Base-by-base conservation (phyloP, 2,888 invertebrate genomes). In the Heliconius cydno region DNA sequence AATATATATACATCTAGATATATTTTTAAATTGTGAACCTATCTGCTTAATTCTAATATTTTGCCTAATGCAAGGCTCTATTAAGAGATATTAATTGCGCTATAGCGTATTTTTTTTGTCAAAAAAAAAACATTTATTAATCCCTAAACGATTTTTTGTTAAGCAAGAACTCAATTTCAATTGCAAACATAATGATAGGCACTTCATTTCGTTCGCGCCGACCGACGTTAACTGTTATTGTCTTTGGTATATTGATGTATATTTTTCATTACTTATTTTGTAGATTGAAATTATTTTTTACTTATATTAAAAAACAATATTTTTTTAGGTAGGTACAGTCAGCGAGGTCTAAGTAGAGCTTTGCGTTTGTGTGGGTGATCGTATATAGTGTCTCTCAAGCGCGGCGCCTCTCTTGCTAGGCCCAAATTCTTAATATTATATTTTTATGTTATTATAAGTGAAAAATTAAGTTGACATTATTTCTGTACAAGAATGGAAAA, bases 141-240 rank as follows among this genome's bases (percentile, higher is more conserved):
- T 77, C 34, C 19, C 65, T n/a, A 46, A 65, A 77, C 30, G n/a
- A 71, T 30, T 60, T 68, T 77, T 77, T 71, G 63, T 71, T 63
- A 15, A 63, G 41, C 63, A 28, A 63, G 41, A 71, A 71, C n/a
- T 46, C 28, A 63, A 77, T 77, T 71, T 77, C 71, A 65, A 63
- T 63, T 38, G 41, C 28, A 30, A 73, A 60, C 34, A 73, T 60
- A 73, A 73, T 38, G 30, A 34, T 52, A 34, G 57, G n/a, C 60
- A 34, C 60, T 73, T 60, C 57, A 73, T 73, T 73, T 38, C n/a
- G 30, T 57, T 72, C 30, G 57, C 30, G 57, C 34, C n/a, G 60
- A 52, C 60, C 34, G 34, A 52, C 34, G 73, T 25, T 60, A 73
- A 73, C 57, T 73, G n/a, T 73, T 34, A 73, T 73, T 73, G 72